A percentile compares a stretch with the other conserved stretches of the same genome.
These are phyloP conservation scores for Laspeyria flexula DNA, from an alignment of 2,888 invertebrate species.

Conservation along the genomic window DNA sequence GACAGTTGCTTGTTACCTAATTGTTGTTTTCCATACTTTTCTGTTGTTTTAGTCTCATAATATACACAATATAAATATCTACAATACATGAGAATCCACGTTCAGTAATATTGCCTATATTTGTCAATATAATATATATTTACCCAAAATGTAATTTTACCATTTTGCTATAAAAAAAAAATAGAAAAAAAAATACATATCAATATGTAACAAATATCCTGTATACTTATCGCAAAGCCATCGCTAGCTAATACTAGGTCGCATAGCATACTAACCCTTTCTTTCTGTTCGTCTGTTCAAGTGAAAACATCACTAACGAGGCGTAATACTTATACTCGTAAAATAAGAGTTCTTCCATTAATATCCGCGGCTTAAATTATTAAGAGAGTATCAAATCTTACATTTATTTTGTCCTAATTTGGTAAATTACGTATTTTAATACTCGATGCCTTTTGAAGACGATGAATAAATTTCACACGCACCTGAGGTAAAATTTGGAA, in stretches of 20 bases:
- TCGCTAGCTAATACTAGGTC: background rate
- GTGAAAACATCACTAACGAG: too few relatives aligned
- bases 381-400: background rate
- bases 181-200: too few relatives aligned
- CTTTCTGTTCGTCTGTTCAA: too few relatives aligned
- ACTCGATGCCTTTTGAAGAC: background rate
- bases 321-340: too few relatives aligned
- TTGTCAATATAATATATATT: too few relatives aligned
- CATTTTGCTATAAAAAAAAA: background rate
- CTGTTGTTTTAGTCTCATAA: too few relatives aligned
- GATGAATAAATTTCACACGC: background rate
- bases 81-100: too few relatives aligned
- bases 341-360: background rate
- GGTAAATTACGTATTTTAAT: background rate
- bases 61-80: too few relatives aligned
- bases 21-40: constrained; percentile 31
- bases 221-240: constrained; percentile 1
- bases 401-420: background rate
- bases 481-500: background rate
- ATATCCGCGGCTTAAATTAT: too few relatives aligned
- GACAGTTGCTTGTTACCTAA: constrained; percentile 54
- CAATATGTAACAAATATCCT: background rate
- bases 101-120: too few relatives aligned
- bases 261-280: background rate
- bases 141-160: too few relatives aligned